Conservation (phyloP, 2,888 invertebrate genomes). For the Penaeus monodon region DNA sequence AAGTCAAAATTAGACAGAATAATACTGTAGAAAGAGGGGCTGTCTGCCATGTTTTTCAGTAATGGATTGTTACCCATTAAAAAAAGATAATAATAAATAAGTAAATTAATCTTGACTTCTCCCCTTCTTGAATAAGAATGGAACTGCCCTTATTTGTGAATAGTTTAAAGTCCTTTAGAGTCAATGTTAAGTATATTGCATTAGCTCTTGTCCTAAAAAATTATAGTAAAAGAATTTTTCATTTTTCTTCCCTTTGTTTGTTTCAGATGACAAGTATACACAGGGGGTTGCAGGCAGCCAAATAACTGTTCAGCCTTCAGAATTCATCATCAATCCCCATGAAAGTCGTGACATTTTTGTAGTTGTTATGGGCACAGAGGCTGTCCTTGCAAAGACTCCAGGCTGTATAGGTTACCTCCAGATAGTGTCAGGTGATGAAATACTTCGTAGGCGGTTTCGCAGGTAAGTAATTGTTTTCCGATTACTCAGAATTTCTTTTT, state of each 20-base stretch:
- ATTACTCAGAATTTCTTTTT: background rate
- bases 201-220: background rate
- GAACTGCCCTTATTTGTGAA: too few species aligned
- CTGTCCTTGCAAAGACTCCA: conserved; percentile 27
- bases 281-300: conserved; percentile 3
- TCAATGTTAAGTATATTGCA: too few species aligned
- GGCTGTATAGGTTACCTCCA: conserved; percentile 35
- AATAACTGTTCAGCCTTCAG: conserved; percentile 34
- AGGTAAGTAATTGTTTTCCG: conserved; percentile 21
- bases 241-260: background rate
- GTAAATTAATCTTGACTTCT: too few species aligned
- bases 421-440: conserved; percentile 41
- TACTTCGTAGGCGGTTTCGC: conserved; percentile 27
- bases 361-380: conserved; percentile 23
- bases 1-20: too few species aligned
- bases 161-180: too few species aligned
- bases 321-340: conserved; percentile 21
- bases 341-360: conserved; percentile 37
- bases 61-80: too few species aligned
- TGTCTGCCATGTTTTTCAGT: too few species aligned
- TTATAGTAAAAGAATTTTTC: background rate
- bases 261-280: conserved; percentile 37
- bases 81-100: too few species aligned
- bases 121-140: too few species aligned
- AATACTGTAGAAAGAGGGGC: too few species aligned